Evolutionary conservation across 2,113 vertebrate genomes (phyloP), one percentile per base, ranked within the genome.

Genomic region (Phodopus roborovskii): DNA sequence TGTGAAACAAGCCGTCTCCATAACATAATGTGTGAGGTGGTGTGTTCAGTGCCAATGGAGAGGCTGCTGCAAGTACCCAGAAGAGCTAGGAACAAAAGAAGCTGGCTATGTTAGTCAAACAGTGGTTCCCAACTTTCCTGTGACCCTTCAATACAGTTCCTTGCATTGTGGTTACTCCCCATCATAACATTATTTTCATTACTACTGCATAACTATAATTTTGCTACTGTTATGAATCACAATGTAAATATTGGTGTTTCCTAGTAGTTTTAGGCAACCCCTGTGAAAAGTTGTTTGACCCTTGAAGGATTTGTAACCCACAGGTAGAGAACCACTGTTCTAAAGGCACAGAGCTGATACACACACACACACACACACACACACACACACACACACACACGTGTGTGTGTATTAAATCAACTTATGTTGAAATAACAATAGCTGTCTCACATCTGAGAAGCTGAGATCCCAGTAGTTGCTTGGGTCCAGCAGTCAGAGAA

Each of bases 11-110:
- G 24, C 24, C 4, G 0, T 77, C 45, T 64, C 71, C 12, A 19
- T 3, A 24, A 11, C 15, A 28, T 17, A 16, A 5, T 7, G 16
- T 5, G 19, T 1, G 28, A 62, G 60, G 60, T 3, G 0, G 20
- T 26, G 15, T 26, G n/a, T 17, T 28, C 4, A 16, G 91, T 33
- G 45, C 24, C 19, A 20, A 33, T 16, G 17, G 3, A 36, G 82
- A 87, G 20, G 83, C 24, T 42, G 36, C 2, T 33, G 16, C 28
- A 56, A 20, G 48, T 26, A 10, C n/a, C 33, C 62, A 24, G 62
- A 26, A 45, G 48, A 36, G 4, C 6, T 19, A 1, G 60, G 3
- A 68, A 4, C 6, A 19, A 39, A 84, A 84, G 56, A 58, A n/a
- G 24, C 79, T 48, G 24, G 53, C 79, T 73, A 7, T 58, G 78